phyloP scores from a whole-genome alignment of 1,140 invertebrate genomes.

The Drosophila fuyamai region DNA sequence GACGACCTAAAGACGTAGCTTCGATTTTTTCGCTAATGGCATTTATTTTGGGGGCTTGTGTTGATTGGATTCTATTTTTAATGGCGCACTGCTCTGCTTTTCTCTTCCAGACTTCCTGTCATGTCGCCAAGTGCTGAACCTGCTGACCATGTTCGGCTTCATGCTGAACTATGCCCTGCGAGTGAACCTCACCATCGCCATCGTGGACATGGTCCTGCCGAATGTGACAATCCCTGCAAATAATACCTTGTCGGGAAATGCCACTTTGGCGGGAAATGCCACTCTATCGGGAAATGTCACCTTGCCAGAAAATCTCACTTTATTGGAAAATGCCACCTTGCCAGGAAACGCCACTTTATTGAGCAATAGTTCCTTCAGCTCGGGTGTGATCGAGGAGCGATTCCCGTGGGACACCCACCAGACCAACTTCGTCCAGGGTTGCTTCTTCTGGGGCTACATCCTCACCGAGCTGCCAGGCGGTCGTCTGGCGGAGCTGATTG shows the following conservation, averaged over 20 bases:
- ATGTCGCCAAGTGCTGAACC: slow-evolving; percentile 92
- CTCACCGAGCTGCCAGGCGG: slow-evolving; percentile 94
- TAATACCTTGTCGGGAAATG: slow-evolving; percentile 52
- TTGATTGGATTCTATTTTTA: neutral
- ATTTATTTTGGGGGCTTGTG: slow-evolving; percentile 10
- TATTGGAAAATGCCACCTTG: slow-evolving; percentile 11
- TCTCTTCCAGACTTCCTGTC: slow-evolving; percentile 88
- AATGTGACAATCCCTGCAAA: slow-evolving; percentile 76
- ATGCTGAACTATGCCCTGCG: slow-evolving; percentile 95
- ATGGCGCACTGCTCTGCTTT: slow-evolving; percentile 64
- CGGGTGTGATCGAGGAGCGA: slow-evolving; percentile 74
- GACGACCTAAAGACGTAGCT: slow-evolving; percentile 12
- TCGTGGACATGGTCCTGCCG: slow-evolving; percentile 91
- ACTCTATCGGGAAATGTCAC: slow-evolving; percentile 14
- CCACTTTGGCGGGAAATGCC: slow-evolving; percentile 57
- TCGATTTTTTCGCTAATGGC: slow-evolving; percentile 15
- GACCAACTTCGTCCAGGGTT: slow-evolving; percentile 92
- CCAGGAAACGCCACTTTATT: slow-evolving; percentile 63
- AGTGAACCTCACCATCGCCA: slow-evolving; percentile 95
- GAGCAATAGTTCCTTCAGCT: slow-evolving; percentile 8
- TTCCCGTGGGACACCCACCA: slow-evolving; percentile 90
- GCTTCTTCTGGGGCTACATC: slow-evolving; percentile 96
- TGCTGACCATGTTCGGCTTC: slow-evolving; percentile 94
- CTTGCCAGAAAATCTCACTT: slow-evolving; percentile 66
- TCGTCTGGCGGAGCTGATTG: slow-evolving; percentile 92